phyloP scores from a whole-genome alignment of 2,113 vertebrate genomes.

The Dasypus novemcinctus region DNA sequence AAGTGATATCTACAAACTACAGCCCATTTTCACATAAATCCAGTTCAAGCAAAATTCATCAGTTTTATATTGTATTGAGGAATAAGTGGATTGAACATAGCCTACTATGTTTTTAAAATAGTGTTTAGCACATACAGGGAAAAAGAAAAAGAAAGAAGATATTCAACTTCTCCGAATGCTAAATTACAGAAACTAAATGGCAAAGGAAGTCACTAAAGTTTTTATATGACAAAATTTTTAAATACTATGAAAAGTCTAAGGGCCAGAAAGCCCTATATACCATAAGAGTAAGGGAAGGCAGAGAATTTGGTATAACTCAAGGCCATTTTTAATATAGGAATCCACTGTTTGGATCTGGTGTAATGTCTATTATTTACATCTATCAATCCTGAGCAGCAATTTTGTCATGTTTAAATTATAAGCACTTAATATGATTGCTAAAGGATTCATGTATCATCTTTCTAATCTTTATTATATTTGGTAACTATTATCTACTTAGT shows the following conservation, averaged over 20 bases:
- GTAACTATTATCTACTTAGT: neutral
- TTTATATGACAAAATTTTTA: neutral
- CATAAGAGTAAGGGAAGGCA: accelerated
- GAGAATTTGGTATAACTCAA: neutral
- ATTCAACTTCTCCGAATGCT: neutral
- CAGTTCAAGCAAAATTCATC: neutral
- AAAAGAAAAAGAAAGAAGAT: neutral
- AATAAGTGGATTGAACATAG: neutral
- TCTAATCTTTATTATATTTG: neutral
- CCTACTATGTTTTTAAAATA: neutral
- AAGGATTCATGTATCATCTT: accelerated
- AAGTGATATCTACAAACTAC: too few relatives aligned
- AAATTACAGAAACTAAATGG: neutral
- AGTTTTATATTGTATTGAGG: neutral
- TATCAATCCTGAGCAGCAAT: accelerated
- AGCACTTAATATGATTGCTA: too few relatives aligned
- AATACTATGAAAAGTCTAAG: neutral
- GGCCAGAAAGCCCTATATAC: accelerated
- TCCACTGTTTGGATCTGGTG: neutral
- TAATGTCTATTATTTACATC: accelerated
- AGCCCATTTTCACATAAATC: neutral
- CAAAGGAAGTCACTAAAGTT: neutral
- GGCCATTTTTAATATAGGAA: neutral
- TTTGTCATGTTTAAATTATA: neutral
- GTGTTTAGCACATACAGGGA: neutral